Conservation (phyloP, 2,888 invertebrate genomes). For the Eustalomyia histrio region DNA sequence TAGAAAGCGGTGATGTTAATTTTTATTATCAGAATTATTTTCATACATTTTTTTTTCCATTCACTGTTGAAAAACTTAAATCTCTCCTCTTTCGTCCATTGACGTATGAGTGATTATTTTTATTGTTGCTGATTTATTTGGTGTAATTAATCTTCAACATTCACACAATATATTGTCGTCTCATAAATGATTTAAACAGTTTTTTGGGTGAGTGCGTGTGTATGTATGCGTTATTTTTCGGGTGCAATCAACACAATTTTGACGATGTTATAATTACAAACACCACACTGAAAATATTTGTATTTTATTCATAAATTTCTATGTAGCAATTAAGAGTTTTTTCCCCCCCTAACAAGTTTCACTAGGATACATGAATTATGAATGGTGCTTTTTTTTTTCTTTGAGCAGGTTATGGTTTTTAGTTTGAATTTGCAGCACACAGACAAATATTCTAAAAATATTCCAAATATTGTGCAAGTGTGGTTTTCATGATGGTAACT, state of each 20-base stretch:
- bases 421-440: not conserved
- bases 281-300: slow-evolving; percentile 22
- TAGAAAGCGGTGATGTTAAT: too few species aligned
- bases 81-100: not conserved
- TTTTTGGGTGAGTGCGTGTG: not conserved
- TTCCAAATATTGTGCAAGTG: not conserved
- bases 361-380: slow-evolving; percentile 43
- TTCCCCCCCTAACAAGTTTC: slow-evolving; percentile 3
- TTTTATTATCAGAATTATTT: too few species aligned
- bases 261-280: slow-evolving; percentile 28
- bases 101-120: slow-evolving; percentile 38
- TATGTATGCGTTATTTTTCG: not conserved
- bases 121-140: slow-evolving; percentile 34
- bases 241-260: slow-evolving; percentile 36
- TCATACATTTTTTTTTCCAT: too few species aligned
- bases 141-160: slow-evolving; percentile 46
- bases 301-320: slow-evolving; percentile 55
- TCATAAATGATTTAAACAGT: slow-evolving; percentile 32
- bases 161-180: slow-evolving; percentile 40
- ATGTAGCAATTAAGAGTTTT: slow-evolving; percentile 46
- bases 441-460: not conserved
- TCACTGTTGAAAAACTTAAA: not conserved
- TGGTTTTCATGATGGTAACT: not conserved
- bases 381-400: slow-evolving; percentile 34
- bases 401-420: not conserved